A percentile compares a stretch with the other conserved stretches of the same genome.
Conservation (phyloP, 1,140 invertebrate species). For the Caenorhabditis latens region DNA sequence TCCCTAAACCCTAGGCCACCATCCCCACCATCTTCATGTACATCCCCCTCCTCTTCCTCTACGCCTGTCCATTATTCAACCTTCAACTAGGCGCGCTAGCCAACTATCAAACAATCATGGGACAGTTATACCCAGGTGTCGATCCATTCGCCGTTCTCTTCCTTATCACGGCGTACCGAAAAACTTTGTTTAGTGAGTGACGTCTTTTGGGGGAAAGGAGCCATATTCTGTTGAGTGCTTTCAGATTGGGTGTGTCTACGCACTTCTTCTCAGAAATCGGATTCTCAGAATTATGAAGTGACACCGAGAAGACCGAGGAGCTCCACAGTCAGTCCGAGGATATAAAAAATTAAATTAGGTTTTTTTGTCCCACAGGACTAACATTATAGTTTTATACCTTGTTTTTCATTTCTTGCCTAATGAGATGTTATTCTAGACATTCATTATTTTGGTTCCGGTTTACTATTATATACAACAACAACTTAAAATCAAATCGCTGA, state of each 20-base stretch:
- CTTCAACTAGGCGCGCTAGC: background rate
- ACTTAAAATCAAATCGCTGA: background rate
- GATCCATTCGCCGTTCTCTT: background rate
- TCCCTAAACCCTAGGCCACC: background rate
- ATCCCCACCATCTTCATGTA: background rate
- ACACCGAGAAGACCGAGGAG: background rate
- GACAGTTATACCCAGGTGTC: background rate
- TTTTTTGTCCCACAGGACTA: background rate
- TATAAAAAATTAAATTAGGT: background rate
- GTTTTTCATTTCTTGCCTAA: background rate
- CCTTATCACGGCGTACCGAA: background rate
- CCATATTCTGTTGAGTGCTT: background rate
- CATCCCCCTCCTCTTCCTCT: background rate
- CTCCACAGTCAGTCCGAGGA: background rate
- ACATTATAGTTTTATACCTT: no score
- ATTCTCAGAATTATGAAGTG: slow-evolving; percentile 11
- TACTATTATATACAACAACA: background rate
- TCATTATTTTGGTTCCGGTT: background rate
- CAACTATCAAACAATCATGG: slow-evolving; percentile 5
- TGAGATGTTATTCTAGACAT: background rate
- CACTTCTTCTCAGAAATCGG: background rate
- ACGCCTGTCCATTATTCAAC: background rate
- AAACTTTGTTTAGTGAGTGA: background rate
- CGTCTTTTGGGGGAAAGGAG: background rate
- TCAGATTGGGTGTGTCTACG: slow-evolving; percentile 14